Evolutionary conservation across 2,113 vertebrate species (phyloP).

Genomic region (Heptranchias perlo): DNA sequence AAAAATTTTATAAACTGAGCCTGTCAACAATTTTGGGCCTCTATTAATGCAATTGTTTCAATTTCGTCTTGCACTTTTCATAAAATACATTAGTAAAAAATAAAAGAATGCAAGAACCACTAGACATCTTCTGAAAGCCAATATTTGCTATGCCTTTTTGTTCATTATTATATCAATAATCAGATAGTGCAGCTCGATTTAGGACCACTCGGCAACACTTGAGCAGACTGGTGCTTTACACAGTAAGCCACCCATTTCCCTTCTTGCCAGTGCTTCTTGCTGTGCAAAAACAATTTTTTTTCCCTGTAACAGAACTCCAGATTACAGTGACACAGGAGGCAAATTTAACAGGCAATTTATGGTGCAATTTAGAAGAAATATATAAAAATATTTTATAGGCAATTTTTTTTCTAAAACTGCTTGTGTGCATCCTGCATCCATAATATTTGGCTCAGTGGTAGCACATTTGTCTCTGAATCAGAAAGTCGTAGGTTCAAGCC

Average conservation of each 20-base stretch:
- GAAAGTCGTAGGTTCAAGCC: background rate
- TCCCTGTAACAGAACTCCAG: background rate
- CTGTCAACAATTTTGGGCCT: background rate
- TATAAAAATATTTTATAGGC: background rate
- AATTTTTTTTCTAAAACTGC: background rate
- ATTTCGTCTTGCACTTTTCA: background rate
- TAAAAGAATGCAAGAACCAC: background rate
- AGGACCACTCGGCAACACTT: background rate
- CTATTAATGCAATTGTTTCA: background rate
- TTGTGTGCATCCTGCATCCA: background rate
- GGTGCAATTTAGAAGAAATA: background rate
- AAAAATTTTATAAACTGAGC: background rate
- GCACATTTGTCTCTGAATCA: background rate
- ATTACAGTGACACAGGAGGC: background rate
- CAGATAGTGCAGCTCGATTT: background rate
- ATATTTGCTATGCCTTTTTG: background rate
- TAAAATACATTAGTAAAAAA: background rate
- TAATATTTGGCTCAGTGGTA: background rate
- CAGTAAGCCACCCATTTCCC: background rate
- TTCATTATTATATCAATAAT: background rate
- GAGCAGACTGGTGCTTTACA: background rate
- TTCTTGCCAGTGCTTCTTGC: background rate
- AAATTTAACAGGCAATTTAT: background rate
- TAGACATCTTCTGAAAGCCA: background rate
- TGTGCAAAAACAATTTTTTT: background rate